Evolutionary conservation across 2,888 invertebrate genomes (phyloP).

Genomic region (Tiliacea citrago): DNA sequence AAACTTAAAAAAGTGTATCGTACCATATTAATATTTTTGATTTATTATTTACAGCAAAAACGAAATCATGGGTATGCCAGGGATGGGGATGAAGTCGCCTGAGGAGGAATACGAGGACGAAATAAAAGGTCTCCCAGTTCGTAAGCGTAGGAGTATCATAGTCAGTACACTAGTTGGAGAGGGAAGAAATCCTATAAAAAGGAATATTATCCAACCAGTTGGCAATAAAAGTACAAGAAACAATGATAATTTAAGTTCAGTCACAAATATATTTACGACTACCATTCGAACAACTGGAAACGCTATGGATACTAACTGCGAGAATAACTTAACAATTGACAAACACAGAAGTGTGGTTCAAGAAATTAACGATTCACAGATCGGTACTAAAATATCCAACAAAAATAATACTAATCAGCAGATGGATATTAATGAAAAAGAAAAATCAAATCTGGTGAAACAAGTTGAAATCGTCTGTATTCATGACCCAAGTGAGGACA

Average conservation of each 20-base stretch:
- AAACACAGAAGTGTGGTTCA: background rate
- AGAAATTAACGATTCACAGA: conserved; percentile 15
- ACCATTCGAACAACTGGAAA: background rate
- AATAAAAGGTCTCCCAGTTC: conserved; percentile 79
- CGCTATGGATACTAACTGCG: background rate
- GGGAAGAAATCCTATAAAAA: background rate
- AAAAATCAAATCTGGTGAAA: background rate
- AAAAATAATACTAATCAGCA: background rate
- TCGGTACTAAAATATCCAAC: background rate
- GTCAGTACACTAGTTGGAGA: background rate
- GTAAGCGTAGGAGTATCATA: conserved; percentile 71
- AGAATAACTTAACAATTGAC: background rate
- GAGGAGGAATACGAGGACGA: conserved; percentile 83
- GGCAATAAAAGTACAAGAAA: background rate
- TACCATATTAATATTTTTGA: background rate
- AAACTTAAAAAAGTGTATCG: background rate
- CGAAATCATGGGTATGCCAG: background rate
- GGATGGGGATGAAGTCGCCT: conserved; percentile 35
- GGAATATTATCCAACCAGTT: background rate
- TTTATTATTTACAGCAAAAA: conserved; percentile 40
- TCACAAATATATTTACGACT: conserved; percentile 8
- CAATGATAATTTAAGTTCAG: background rate
- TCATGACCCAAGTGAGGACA: background rate
- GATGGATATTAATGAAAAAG: background rate
- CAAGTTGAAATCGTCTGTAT: background rate